A percentile compares a stretch with the other conserved stretches of the same genome.
phyloP scores from a whole-genome alignment of 2,888 invertebrate genomes.

The Drosophila nigricruria region DNA sequence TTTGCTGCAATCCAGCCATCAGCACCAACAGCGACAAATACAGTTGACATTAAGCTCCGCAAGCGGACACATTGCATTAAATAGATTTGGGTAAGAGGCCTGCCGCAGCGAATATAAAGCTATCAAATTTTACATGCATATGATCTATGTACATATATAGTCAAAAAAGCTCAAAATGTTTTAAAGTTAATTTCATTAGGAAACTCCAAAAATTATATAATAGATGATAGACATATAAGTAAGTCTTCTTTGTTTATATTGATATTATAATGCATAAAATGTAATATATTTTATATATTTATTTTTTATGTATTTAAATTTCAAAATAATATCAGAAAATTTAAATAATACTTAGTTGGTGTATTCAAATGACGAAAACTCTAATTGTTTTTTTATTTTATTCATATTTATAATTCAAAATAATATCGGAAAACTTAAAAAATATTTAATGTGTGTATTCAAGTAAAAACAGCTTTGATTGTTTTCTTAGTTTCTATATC shows the following conservation, averaged over 20 bases:
- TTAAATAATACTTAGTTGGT: too few species aligned
- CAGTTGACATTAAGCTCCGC: slow-evolving; percentile 53
- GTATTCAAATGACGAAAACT: too few species aligned
- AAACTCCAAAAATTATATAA: background rate
- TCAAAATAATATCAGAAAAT: too few species aligned
- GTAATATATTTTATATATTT: too few species aligned
- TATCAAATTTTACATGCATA: background rate
- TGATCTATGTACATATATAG: background rate
- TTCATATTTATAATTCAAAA: too few species aligned
- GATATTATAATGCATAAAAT: too few species aligned
- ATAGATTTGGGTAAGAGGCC: background rate
- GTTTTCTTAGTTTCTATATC: too few species aligned
- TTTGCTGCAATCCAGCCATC: slow-evolving; percentile 48
- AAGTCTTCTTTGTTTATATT: background rate
- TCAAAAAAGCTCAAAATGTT: background rate
- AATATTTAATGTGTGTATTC: too few species aligned
- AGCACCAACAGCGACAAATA: slow-evolving; percentile 25
- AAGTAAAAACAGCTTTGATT: too few species aligned
- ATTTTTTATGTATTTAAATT: too few species aligned
- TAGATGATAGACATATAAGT: background rate
- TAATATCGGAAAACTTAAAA: too few species aligned
- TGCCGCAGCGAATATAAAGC: background rate
- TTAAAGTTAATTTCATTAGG: background rate
- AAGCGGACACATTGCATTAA: slow-evolving; percentile 25
- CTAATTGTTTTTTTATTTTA: too few species aligned